Evolutionary conservation across 2,113 vertebrate genomes (phyloP), one percentile per base, ranked within the genome.

Genomic region (Oceanodroma tethys): DNA sequence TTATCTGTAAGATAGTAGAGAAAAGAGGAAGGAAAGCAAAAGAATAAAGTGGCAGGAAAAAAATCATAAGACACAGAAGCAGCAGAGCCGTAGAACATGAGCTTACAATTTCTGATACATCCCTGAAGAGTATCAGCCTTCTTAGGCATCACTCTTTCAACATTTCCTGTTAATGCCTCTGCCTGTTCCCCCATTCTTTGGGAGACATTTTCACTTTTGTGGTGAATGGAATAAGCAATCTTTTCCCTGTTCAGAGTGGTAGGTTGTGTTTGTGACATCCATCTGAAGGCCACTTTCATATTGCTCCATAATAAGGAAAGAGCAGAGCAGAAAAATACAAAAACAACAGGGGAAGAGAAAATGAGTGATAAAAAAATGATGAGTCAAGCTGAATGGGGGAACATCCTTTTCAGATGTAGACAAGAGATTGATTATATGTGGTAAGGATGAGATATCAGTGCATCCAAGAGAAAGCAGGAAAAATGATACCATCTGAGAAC

Each of bases 401-500:
- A 71, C 73, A 82, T 81, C 8, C 8, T 84, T 79, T 85, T 73
- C 52, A 82, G 63, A 81, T 40, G 32, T 66, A 88, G 76, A 40
- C 36, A 81, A 58, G 56, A 86, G 43, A 76, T 55, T 90, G 75
- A 86, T 93, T 86, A 2, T 60, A n/a, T 38, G 32, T 56, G 34
- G 43, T 89, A 80, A 90, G 72, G 65, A 83, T 90, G 86, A 86
- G 67, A 50, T 60, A 63, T 36, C 78, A 73, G 11, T 81, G 23
- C 60, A 75, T 26, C 30, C 68, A 66, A 71, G 47, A 60, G 42
- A 88, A 86, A 87, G 56, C 45, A 86, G 52, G 53, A 95, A 93
- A 93, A 83, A 78, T 91, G 4, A 93, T 95, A 60, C 68, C 68
- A 55, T 93, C 81, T 95, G 72, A 94, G 43, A 80, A 86, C 82